Conservation (phyloP, 2,888 invertebrate species). For the Nasonia oneida region DNA sequence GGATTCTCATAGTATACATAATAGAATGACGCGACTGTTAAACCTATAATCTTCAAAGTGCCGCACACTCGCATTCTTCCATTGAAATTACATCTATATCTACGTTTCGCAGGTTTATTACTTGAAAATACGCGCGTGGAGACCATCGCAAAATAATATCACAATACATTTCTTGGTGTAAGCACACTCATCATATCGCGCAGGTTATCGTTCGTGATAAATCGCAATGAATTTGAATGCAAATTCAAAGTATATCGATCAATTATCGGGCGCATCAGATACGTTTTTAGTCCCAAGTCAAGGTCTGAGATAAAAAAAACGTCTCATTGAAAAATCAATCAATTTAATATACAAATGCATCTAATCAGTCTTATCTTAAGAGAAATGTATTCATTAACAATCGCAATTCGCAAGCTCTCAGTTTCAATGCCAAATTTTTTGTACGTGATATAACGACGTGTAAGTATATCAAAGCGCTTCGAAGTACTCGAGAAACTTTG, state of each 20-base stretch:
- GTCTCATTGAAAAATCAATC: neutral
- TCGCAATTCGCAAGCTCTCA: too few relatives aligned
- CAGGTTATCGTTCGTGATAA: neutral
- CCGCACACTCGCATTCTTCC: too few relatives aligned
- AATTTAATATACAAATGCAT: neutral
- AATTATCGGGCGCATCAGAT: neutral
- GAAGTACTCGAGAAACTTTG: neutral
- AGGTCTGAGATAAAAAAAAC: slow-evolving; percentile 2
- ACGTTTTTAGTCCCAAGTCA: slow-evolving; percentile 18
- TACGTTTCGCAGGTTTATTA: too few relatives aligned
- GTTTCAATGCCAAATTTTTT: neutral
- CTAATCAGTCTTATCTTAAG: neutral
- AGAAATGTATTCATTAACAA: neutral
- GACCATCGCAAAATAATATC: neutral
- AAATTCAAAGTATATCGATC: slow-evolving; percentile 20
- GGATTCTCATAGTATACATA: neutral
- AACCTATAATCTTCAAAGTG: neutral
- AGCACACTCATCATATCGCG: neutral
- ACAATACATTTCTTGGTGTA: neutral
- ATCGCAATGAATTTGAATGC: slow-evolving; percentile 8
- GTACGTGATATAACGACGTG: neutral
- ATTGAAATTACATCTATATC: too few relatives aligned
- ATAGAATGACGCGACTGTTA: neutral
- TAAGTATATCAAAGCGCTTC: neutral
- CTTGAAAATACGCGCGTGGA: neutral